These are phyloP conservation scores for Melanotaenia parkinsoni DNA, from an alignment of 2,797 vertebrate genomes.

Conservation along the genomic window DNA sequence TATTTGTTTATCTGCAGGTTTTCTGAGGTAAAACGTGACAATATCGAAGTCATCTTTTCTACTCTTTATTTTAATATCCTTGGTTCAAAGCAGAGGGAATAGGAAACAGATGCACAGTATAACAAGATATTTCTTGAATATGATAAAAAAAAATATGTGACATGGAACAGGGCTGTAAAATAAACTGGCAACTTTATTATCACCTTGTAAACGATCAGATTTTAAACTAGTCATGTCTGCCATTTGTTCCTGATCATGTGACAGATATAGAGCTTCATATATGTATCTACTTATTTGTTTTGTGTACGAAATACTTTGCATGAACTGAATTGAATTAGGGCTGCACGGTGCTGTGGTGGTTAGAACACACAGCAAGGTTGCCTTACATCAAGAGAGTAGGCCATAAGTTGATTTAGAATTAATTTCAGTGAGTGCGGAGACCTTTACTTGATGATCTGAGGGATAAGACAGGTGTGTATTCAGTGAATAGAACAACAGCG, in stretches of 20 bases:
- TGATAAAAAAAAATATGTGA: neutral
- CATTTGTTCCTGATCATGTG: neutral
- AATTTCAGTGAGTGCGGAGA: neutral
- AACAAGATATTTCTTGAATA: constrained; percentile 16
- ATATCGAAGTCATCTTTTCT: constrained; percentile 35
- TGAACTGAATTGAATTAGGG: no score
- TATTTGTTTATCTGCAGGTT: constrained; percentile 42
- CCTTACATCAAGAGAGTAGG: no score
- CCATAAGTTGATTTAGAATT: neutral
- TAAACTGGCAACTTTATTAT: neutral
- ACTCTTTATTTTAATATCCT: constrained; percentile 38
- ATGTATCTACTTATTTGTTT: neutral
- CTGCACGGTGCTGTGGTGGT: no score
- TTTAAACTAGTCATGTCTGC: neutral
- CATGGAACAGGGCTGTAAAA: neutral
- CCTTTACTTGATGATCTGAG: constrained; percentile 2
- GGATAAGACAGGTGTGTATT: neutral
- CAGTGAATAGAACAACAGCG: constrained; percentile 3
- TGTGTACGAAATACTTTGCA: neutral
- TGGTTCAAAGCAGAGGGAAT: constrained; percentile 12
- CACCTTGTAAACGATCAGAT: neutral
- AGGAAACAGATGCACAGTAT: constrained; percentile 29
- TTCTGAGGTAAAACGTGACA: constrained; percentile 37
- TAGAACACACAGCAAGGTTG: no score
- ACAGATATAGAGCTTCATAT: neutral